Conservation (phyloP, 1,140 invertebrate species). For the Calycopis cecrops region DNA sequence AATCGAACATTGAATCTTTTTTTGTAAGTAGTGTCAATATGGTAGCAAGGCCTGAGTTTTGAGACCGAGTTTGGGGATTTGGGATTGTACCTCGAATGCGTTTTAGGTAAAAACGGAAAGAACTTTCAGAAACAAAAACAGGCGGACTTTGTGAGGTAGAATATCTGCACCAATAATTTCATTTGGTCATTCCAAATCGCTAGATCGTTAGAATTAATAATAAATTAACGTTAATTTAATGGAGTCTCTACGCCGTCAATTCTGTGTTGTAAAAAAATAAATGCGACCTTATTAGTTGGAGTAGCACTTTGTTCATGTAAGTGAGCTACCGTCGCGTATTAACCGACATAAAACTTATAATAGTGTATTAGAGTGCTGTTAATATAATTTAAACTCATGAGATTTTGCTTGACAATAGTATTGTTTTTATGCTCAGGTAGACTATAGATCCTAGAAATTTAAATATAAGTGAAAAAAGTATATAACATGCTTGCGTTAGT, state of each 20-base stretch:
- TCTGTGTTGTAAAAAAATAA: conserved; percentile 61
- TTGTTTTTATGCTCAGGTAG: not conserved
- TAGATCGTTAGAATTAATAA: conserved; percentile 53
- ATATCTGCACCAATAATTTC: not conserved
- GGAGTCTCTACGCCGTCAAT: conserved; percentile 70
- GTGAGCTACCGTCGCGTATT: not conserved
- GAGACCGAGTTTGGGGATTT: no score
- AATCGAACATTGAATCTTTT: no score
- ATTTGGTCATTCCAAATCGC: conserved; percentile 20
- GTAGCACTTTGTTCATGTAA: conserved; percentile 12
- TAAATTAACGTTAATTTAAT: conserved; percentile 60
- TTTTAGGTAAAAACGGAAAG: no score
- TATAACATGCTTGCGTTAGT: not conserved
- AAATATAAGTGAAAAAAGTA: conserved; percentile 2
- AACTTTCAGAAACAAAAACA: no score
- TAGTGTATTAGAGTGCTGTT: conserved; percentile 4
- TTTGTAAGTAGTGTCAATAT: no score
- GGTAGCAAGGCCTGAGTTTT: no score
- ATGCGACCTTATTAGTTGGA: conserved; percentile 31
- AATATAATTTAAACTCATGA: not conserved
- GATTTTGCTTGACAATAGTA: not conserved
- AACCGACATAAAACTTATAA: conserved; percentile 2
- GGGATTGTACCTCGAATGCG: no score
- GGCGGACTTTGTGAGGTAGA: not conserved
- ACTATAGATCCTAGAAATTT: not conserved